Evolutionary conservation across 1,140 invertebrate species (phyloP).

Genomic region (Venustaconcha ellipsiformis): DNA sequence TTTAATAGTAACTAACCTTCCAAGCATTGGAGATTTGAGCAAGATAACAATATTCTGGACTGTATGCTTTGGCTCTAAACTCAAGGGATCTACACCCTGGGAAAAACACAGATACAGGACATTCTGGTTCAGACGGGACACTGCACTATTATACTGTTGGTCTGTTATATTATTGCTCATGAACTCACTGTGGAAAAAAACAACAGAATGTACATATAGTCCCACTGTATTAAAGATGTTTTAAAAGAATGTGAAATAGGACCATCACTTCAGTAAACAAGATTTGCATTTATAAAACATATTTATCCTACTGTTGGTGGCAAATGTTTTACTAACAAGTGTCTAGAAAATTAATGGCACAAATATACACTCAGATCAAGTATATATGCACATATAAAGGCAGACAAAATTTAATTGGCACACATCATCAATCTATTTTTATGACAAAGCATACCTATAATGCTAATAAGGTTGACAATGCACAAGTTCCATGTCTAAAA

Average conservation of each 20-base stretch:
- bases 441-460: too few species aligned
- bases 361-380: too few species aligned
- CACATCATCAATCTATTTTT: too few species aligned
- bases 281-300: neutral
- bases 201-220: neutral
- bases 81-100: constrained; percentile 78
- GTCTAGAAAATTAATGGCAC: too few species aligned
- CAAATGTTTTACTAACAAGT: too few species aligned
- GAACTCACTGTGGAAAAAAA: constrained; percentile 78
- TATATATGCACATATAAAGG: too few species aligned
- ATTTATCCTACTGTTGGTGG: too few species aligned
- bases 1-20: constrained; percentile 72
- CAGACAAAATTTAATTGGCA: too few species aligned
- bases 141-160: constrained; percentile 80
- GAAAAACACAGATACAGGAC: constrained; percentile 85
- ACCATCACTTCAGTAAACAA: neutral
- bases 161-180: constrained; percentile 78
- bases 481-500: too few species aligned
- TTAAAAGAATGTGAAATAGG: neutral
- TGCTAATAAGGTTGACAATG: too few species aligned
- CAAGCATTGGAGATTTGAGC: constrained; percentile 78
- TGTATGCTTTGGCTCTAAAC: constrained; percentile 78
- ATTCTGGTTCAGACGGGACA: constrained; percentile 84
- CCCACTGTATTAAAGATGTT: neutral
- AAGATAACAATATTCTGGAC: constrained; percentile 81